Percentiles rank a stretch among this genome's conserved stretches.
These are phyloP conservation scores for Tipula vernalis DNA, from an alignment of 2,888 invertebrate species.

Conservation along the genomic window DNA sequence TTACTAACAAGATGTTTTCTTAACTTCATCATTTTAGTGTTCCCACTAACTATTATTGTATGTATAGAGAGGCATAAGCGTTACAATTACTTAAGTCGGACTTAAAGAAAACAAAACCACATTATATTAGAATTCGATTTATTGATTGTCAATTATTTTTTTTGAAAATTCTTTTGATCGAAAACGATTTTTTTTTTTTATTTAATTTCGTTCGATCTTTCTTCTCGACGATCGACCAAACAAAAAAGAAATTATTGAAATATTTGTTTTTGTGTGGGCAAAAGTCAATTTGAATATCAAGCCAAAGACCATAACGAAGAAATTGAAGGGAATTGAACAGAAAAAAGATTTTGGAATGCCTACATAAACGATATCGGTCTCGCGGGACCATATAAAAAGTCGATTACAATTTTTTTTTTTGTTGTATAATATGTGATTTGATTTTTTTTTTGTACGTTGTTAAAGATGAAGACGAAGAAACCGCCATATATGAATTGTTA, in stretches of 20 bases:
- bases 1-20: slow-evolving; percentile 4
- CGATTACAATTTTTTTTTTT: background rate
- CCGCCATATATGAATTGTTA: background rate
- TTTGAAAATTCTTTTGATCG: background rate
- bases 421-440: background rate
- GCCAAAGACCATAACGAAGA: background rate
- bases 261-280: slow-evolving; percentile 4
- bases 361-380: background rate
- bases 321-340: no score
- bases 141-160: background rate
- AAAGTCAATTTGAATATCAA: background rate
- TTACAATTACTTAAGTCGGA: background rate
- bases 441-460: background rate
- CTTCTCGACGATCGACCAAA: background rate
- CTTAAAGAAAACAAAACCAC: background rate
- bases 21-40: background rate
- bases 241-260: background rate
- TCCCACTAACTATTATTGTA: no score
- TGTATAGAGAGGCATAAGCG: background rate
- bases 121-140: background rate
- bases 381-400: background rate
- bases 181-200: background rate
- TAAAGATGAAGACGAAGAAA: background rate
- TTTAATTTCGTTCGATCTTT: background rate
- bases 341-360: background rate